Base-by-base conservation (phyloP, 2,113 vertebrate genomes). In the Hiodon alosoides region DNA sequence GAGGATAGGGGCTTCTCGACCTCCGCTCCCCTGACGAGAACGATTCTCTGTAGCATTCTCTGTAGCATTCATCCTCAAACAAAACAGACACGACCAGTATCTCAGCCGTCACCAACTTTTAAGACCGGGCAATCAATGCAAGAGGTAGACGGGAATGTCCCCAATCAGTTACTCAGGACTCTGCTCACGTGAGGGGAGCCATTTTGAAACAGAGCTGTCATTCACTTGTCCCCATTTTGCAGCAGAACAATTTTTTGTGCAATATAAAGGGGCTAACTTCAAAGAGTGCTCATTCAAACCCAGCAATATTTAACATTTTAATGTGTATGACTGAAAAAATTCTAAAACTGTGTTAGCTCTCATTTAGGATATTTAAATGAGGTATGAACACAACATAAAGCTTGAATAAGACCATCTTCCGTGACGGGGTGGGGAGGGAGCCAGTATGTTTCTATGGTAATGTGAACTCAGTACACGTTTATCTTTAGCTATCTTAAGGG, bases 151-250 rank as follows among this genome's bases (percentile, higher is more conserved):
- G 58, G 9, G 52, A 17, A 7, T 7, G 4, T 53, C 8, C 51
- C 8, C 67, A 7, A 72, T 51, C 3, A 72, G n/a, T 61, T 72
- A 60, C 50, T 72, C 7, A 60, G 57, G 47, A 4, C 58, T 31
- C 57, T 51, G 31, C 9, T 72, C 46, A 57, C 9, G 13, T 9
- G 0, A 48, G 17, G 48, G 71, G 71, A 51, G 58, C 57, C 71
- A 72, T 72, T 72, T 72, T 62, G 50, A 60, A 60, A 59, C 11
- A 48, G 57, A 70, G 13, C 68, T 70, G 52, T 16, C 70, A 7
- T 5, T 59, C 17, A 47, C n/a, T 5, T 58, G 68, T 31, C 52
- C 55, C 69, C 17, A 6, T 31, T 53, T 69, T 52, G 10, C 11
- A 11, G 3, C 10, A 13, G 11, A 16, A 68, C 11, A 31, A 7